These are phyloP conservation scores for Rambutsinella grinnellia DNA, from an alignment of 2,888 invertebrate genomes.

Conservation along the genomic window DNA sequence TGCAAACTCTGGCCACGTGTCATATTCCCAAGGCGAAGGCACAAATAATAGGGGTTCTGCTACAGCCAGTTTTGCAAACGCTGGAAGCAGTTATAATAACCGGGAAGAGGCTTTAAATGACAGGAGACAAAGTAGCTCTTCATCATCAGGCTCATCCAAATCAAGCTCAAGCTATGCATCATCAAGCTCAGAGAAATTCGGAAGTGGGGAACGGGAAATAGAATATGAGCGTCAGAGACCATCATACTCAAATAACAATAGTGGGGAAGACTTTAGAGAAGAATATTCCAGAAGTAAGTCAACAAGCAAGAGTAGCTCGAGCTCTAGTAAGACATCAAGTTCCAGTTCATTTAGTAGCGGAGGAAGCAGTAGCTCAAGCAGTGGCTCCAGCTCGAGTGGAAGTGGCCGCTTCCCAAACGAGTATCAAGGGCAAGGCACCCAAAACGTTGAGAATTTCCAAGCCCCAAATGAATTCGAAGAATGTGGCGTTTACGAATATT, in stretches of 20 bases:
- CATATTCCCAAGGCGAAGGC: constrained; percentile 14
- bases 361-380: background rate
- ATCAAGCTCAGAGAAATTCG: background rate
- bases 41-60: constrained; percentile 5
- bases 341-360: background rate
- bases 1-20: constrained; percentile 14
- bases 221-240: background rate
- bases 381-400: background rate
- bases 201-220: background rate
- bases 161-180: background rate
- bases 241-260: background rate
- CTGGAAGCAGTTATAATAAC: constrained; percentile 13
- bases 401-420: background rate
- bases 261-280: constrained; percentile 4
- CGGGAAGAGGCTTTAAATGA: too few relatives aligned
- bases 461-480: constrained; percentile 35
- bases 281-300: constrained; percentile 26
- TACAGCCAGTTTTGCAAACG: too few relatives aligned
- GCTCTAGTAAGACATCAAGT: constrained; percentile 18
- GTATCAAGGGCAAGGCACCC: constrained; percentile 18
- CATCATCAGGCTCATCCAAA: background rate
- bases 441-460: constrained; percentile 25
- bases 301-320: background rate
- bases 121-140: background rate
- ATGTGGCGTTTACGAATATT: constrained; percentile 41